Evolutionary conservation across 2,113 vertebrate species (phyloP), one percentile per base, ranked within the genome.

Genomic region (Melanerpes formicivorus): DNA sequence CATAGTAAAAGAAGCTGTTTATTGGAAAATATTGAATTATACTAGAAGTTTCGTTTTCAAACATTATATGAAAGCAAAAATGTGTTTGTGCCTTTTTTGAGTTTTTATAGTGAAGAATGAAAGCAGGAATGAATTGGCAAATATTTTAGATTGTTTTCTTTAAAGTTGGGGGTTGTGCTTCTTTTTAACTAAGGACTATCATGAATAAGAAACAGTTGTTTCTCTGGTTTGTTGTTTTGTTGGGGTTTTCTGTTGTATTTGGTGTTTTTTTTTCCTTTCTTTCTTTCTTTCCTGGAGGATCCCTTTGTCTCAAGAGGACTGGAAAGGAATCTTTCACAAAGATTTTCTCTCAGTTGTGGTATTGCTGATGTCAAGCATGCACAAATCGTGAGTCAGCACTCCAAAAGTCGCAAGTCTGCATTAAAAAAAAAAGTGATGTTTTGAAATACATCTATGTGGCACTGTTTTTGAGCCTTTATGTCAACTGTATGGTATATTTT

Each of bases 261-360:
- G 50, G 19, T n/a, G 18, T 50, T 50, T 50, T 21, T 52, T 50
- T 18, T 50, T 50, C 5, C 9, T 5, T 21, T 10, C 10, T 23
- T 50, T 34, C 25, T 69, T 92, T 69, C 85, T 94, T 93, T 95
- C 81, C 91, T 93, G 95, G 94, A 93, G 93, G 76, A 96, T 93
- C 87, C 82, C 40, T 95, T 96, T 96, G 94, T 95, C 94, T 93
- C 93, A 75, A 94, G 93, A 91, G 91, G 32, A 87, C 84, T 89
- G 74, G 91, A 92, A 80, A 92, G 69, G 95, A 93, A 96, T 90
- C 87, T 94, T 93, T 94, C 82, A 93, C 93, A 93, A 95, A 94
- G 91, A 96, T 93, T 95, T 95, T 95, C 93, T 93, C 93, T 96
- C 92, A 95, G 96, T 96, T 96, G 95, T 96, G 96, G 96, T 95